A percentile compares a stretch with the other conserved stretches of the same genome.
These are phyloP conservation scores for Harmothoe impar DNA, from an alignment of 2,888 invertebrate genomes.

Conservation along the genomic window DNA sequence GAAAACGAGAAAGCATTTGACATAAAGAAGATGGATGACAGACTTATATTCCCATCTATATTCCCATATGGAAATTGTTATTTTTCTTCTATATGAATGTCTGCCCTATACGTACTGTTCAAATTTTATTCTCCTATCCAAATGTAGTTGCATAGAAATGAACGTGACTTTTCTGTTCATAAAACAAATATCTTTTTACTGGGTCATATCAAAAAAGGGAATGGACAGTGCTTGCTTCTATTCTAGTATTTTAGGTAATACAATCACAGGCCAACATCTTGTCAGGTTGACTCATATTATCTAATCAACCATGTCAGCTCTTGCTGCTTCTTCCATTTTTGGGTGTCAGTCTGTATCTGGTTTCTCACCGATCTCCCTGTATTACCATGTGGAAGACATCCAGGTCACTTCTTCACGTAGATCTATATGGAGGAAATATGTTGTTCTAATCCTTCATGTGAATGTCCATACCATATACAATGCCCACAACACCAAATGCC, in stretches of 20 bases:
- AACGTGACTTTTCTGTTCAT: background rate
- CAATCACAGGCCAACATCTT: background rate
- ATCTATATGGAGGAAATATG: background rate
- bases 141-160: background rate
- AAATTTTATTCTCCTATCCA: background rate
- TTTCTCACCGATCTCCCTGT: constrained; percentile 13
- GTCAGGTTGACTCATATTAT: background rate
- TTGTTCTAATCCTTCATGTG: background rate
- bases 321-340: background rate
- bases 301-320: constrained; percentile 20
- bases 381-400: background rate
- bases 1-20: no score
- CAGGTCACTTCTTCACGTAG: background rate
- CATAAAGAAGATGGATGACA: no score
- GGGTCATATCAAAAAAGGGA: background rate
- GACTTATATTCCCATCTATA: no score
- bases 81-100: no score
- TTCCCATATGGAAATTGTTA: no score
- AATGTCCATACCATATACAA: no score
- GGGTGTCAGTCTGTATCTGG: background rate
- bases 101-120: background rate
- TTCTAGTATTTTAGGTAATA: background rate
- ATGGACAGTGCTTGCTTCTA: background rate
- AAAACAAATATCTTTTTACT: background rate
- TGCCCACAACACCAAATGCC: no score